phyloP scores from a whole-genome alignment of 2,888 invertebrate species.

The Dioctria rufipes region DNA sequence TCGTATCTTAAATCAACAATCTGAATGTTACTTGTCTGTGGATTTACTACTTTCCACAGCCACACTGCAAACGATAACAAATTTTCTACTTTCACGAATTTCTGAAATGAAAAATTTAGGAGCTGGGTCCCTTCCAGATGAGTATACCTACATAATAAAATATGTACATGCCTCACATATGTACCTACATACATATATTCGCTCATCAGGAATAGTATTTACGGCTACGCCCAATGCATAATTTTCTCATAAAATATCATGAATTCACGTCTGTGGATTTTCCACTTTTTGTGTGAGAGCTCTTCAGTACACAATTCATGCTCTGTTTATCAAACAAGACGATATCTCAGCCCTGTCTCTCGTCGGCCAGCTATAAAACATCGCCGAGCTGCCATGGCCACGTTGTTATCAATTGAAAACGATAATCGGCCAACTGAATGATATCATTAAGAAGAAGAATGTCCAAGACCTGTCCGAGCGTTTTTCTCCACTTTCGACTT shows the following conservation, averaged over 20 bases:
- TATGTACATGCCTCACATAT: too few relatives aligned
- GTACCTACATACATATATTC: too few relatives aligned
- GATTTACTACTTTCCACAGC: too few relatives aligned
- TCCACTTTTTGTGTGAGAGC: constrained; percentile 22
- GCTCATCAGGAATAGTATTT: too few relatives aligned
- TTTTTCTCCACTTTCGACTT: constrained; percentile 50
- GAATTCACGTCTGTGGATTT: constrained; percentile 9
- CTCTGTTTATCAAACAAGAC: constrained; percentile 47
- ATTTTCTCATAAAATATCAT: constrained; percentile 42
- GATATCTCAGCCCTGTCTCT: background rate
- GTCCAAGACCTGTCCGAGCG: constrained; percentile 53
- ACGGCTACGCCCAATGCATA: constrained; percentile 25
- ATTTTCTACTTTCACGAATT: too few relatives aligned
- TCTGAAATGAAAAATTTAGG: too few relatives aligned
- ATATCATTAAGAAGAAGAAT: constrained; percentile 59
- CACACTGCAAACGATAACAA: too few relatives aligned
- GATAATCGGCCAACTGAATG: constrained; percentile 58
- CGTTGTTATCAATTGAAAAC: constrained; percentile 57
- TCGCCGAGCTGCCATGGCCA: background rate
- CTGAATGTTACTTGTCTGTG: too few relatives aligned
- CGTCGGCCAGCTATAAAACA: constrained; percentile 22
- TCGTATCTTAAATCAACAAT: too few relatives aligned
- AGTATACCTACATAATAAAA: too few relatives aligned
- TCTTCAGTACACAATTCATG: constrained; percentile 33
- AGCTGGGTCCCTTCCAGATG: too few relatives aligned